phyloP scores from a whole-genome alignment of 2,797 vertebrate genomes.

The Clangula hyemalis region DNA sequence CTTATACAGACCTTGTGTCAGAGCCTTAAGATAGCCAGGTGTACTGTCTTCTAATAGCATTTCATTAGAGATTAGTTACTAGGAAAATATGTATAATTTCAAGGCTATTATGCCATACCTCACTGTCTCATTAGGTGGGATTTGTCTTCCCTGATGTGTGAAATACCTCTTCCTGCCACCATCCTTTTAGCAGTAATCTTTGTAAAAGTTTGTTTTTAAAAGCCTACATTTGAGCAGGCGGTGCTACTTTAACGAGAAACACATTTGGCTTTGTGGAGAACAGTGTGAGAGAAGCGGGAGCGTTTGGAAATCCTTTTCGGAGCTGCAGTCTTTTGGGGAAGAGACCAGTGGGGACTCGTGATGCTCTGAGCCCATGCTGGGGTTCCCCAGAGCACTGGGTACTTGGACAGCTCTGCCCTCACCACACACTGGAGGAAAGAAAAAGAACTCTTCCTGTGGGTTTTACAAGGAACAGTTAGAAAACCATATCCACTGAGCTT shows the following conservation, averaged over 20 bases:
- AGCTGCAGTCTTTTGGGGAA: not conserved
- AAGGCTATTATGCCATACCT: not conserved
- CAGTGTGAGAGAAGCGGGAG: not conserved
- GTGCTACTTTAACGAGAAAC: not conserved
- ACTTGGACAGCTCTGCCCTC: not conserved
- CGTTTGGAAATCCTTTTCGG: fast-evolving
- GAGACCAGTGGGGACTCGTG: fast-evolving
- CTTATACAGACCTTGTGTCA: not conserved
- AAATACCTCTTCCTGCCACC: fast-evolving
- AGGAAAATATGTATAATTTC: not conserved
- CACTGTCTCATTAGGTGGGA: not conserved
- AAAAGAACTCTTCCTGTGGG: not conserved
- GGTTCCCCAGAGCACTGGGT: not conserved
- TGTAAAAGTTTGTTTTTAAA: not conserved
- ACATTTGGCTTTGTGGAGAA: not conserved
- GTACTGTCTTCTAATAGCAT: not conserved
- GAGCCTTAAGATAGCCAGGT: not conserved
- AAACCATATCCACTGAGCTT: not conserved
- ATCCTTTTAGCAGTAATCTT: not conserved
- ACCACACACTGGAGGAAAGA: not conserved
- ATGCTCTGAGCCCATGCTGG: not conserved
- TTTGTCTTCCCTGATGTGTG: not conserved
- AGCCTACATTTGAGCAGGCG: not conserved
- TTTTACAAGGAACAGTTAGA: conserved; percentile 16
- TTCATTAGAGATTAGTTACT: not conserved